A percentile compares a stretch with the other conserved stretches of the same genome.
Conservation (phyloP, 2,797 vertebrate genomes). For the Propithecus deckenii region DNA sequence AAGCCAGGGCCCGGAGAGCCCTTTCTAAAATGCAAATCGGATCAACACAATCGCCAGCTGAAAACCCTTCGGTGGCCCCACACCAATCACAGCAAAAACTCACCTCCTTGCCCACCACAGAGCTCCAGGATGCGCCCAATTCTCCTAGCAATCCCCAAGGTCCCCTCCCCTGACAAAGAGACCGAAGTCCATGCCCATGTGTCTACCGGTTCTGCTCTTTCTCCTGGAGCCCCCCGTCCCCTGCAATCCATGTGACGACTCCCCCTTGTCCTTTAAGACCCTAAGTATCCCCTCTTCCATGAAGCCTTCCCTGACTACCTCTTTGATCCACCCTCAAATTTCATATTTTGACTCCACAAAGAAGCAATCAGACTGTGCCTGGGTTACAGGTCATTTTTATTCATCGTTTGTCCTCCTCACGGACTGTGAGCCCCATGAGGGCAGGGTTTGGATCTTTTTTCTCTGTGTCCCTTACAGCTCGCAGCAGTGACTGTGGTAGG, state of each 20-base stretch:
- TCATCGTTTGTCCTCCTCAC: neutral
- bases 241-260: rapidly evolving
- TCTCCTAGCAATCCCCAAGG: neutral
- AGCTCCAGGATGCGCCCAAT: neutral
- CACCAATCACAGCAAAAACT: neutral
- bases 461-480: neutral
- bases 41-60: neutral
- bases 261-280: neutral
- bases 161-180: neutral
- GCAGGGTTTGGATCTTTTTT: neutral
- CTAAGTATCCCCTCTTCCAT: neutral
- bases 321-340: neutral
- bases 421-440: neutral
- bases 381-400: neutral
- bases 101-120: neutral
- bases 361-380: neutral
- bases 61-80: neutral
- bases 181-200: rapidly evolving
- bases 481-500: neutral
- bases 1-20: neutral
- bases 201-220: neutral
- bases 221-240: neutral
- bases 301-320: neutral
- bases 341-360: neutral
- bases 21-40: neutral